A percentile compares a stretch with the other conserved stretches of the same genome.
These are phyloP conservation scores for Procavia capensis DNA, from an alignment of 2,113 vertebrate genomes.

Conservation along the genomic window DNA sequence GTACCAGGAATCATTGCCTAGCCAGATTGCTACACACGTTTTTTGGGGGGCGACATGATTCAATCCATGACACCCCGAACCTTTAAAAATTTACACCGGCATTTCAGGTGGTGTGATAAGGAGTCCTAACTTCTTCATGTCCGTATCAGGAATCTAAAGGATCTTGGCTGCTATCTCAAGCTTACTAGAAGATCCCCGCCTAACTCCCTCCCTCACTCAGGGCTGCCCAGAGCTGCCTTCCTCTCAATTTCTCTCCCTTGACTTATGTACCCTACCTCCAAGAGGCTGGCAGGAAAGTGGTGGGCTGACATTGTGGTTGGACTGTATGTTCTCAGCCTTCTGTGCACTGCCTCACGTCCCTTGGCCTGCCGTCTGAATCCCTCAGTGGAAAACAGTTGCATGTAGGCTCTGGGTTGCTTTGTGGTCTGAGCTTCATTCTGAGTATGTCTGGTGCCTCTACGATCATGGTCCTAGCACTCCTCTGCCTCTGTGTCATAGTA, in stretches of 20 bases:
- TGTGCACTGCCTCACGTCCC: rapidly evolving
- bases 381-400: not conserved
- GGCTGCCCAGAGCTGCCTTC: rapidly evolving
- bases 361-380: not conserved
- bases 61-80: too few relatives aligned
- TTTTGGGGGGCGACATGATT: too few relatives aligned
- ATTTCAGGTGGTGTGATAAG: not conserved
- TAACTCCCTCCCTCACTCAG: not conserved
- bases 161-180: not conserved
- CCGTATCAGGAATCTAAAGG: not conserved
- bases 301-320: rapidly evolving
- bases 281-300: not conserved
- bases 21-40: too few relatives aligned
- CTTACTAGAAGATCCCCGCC: not conserved
- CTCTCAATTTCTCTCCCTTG: not conserved
- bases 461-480: rapidly evolving
- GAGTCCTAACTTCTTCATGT: not conserved
- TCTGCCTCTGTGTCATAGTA: not conserved
- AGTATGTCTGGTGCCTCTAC: too few relatives aligned
- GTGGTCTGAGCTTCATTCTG: not conserved
- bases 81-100: not conserved
- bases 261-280: not conserved
- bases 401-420: not conserved
- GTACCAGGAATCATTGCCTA: too few relatives aligned
- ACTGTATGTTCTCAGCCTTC: not conserved